Base-by-base conservation (phyloP, 1,140 invertebrate genomes). In the Spodoptera frugiperda region DNA sequence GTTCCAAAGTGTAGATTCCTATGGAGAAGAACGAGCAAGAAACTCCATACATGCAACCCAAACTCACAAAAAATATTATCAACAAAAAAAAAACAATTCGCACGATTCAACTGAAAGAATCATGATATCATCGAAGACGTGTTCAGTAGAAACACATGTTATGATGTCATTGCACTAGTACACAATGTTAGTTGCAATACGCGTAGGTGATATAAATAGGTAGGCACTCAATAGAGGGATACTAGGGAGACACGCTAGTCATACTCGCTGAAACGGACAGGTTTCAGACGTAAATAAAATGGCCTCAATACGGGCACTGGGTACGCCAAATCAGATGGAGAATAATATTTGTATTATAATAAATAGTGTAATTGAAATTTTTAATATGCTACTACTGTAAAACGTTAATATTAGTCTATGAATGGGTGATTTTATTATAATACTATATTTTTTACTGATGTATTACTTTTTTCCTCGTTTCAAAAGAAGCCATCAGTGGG, bases 101-200 rank as follows among this genome's bases (percentile, higher is more conserved):
- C n/a, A n/a, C n/a, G 17, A 25, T 0, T 17, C 12, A 14, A 17
- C 8, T 63, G 15, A n/a, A 44, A 39, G 15, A 15, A 53, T 61
- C 15, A 44, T 63, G 59, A 63, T 44, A 63, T 63, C 59, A 63
- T 33, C 33, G 30, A 63, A 46, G 44, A 19, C 9, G 17, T 53
- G 49, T 53, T 53, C 15, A 53, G 17, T 63, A 44, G 39, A 33
- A 63, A 57, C 21, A 54, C 48, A 55, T 48, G 48, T 39, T 57
- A 61, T 78, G 55, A 74, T 55, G 67, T 54, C 51, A 76, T 70
- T 53, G 30, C 65, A 53, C 25, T 51, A 53, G 39, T 19, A 15
- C 14, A n/a, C 33, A 48, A 48, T 68, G 48, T 17, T 15, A 53
- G 59, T 17, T 49, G 63, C 63, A 67, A 53, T 14, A 68, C 48